Percentiles rank a stretch among this genome's conserved stretches.
phyloP scores from a whole-genome alignment of 2,797 vertebrate genomes.

The Sebastes kiyomatsui region DNA sequence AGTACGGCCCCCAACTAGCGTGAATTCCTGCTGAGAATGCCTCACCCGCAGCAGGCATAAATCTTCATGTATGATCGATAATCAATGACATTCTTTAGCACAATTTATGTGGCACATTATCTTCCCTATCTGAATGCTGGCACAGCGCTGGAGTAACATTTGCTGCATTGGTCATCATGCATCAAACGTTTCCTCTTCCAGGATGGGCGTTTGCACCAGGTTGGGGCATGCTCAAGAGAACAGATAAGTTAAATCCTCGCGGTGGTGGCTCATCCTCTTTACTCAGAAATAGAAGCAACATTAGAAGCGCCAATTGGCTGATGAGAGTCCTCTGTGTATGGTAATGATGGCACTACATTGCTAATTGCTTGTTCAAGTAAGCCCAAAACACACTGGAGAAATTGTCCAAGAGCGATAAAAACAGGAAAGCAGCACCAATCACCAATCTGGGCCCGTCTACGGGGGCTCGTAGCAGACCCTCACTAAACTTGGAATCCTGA shows the following conservation, averaged over 20 bases:
- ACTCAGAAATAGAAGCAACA: conserved; percentile 60
- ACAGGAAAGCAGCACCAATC: conserved; percentile 40
- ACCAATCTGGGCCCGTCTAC: conserved; percentile 36
- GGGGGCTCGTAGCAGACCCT: conserved; percentile 5
- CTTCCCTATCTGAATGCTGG: conserved; percentile 7
- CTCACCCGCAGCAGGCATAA: conserved; percentile 2
- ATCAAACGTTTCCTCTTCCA: conserved; percentile 36
- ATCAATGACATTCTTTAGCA: conserved; percentile 45
- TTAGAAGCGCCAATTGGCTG: conserved; percentile 66
- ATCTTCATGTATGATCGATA: conserved; percentile 45
- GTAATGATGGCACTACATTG: conserved; percentile 66
- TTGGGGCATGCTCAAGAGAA: conserved; percentile 52
- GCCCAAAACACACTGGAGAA: conserved; percentile 64
- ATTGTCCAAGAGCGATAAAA: conserved; percentile 62
- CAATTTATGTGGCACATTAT: conserved; percentile 45
- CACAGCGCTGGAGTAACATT: conserved; percentile 23
- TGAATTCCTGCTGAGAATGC: conserved; percentile 34
- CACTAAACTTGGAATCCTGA: conserved; percentile 21
- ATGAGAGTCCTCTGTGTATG: conserved; percentile 60
- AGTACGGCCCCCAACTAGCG: conserved; percentile 3
- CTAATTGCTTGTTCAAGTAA: conserved; percentile 72
- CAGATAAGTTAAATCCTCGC: conserved; percentile 57
- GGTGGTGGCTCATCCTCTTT: conserved; percentile 51
- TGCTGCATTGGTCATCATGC: conserved; percentile 20
- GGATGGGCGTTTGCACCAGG: conserved; percentile 20